Percentiles rank a stretch among this genome's conserved stretches.
phyloP scores from a whole-genome alignment of 35 echinoderm and acorn worm genomes.

The Lytechinus variegatus region DNA sequence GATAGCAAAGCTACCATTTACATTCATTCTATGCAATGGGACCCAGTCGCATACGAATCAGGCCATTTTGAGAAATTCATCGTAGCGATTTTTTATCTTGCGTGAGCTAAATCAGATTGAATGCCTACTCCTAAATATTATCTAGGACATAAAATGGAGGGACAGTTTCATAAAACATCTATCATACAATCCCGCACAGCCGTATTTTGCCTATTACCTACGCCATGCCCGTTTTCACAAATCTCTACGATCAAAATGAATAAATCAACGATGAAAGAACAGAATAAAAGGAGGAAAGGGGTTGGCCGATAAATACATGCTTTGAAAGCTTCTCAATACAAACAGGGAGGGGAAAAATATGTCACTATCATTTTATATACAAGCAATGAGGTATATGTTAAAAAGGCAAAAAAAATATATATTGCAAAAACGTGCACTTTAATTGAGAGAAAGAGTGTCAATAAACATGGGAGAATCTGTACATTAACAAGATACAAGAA shows the following conservation, averaged over 20 bases:
- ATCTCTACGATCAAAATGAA: neutral
- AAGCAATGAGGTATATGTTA: slow-evolving; percentile 48
- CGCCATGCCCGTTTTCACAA: neutral
- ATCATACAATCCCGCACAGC: neutral
- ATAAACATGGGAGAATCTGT: neutral
- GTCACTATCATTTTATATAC: slow-evolving; percentile 34
- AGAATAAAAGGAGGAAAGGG: neutral
- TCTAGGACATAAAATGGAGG: neutral
- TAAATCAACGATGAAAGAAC: neutral
- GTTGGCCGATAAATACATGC: neutral
- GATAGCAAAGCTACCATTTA: too few relatives aligned
- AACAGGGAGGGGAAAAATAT: neutral
- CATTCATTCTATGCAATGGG: too few relatives aligned
- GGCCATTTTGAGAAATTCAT: too few relatives aligned
- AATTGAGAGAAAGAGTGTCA: neutral
- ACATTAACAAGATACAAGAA: neutral
- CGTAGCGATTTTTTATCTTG: neutral
- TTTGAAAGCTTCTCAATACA: slow-evolving; percentile 5
- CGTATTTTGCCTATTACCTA: neutral
- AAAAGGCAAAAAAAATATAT: slow-evolving; percentile 56
- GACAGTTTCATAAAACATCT: neutral
- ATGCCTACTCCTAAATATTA: neutral
- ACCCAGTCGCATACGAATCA: neutral
- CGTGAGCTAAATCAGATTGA: neutral
- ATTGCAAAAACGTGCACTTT: slow-evolving; percentile 17